Conservation (phyloP, 2,888 invertebrate species). For the Lepidocyrtinus sp. region DNA sequence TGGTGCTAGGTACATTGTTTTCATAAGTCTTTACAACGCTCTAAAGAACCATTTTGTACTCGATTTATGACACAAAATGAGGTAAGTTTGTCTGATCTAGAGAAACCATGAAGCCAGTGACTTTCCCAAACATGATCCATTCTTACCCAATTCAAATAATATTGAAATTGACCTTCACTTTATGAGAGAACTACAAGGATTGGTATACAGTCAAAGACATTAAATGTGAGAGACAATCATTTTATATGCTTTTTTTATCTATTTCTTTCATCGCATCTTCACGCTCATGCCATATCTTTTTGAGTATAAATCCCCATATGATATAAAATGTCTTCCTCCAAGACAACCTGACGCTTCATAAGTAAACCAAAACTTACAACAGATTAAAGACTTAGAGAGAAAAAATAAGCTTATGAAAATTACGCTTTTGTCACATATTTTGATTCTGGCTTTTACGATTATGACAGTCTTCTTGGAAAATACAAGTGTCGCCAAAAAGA, state of each 20-base stretch:
- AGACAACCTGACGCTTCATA: not conserved
- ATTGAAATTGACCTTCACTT: not conserved
- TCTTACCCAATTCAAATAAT: not conserved
- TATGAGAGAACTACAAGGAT: not conserved
- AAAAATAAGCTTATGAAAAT: too few relatives aligned
- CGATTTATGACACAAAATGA: not conserved
- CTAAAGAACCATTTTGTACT: not conserved
- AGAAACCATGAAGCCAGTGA: not conserved
- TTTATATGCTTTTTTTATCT: constrained; percentile 22
- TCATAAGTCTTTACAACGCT: too few relatives aligned
- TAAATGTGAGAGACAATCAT: not conserved
- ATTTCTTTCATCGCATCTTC: constrained; percentile 5
- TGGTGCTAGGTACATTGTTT: too few relatives aligned
- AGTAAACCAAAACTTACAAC: not conserved
- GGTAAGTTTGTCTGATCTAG: not conserved
- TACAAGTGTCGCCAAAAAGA: too few relatives aligned
- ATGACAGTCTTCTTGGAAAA: too few relatives aligned
- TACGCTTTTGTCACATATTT: too few relatives aligned
- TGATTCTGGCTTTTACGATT: too few relatives aligned
- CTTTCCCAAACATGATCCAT: not conserved
- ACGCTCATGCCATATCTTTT: constrained; percentile 20
- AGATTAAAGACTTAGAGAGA: not conserved
- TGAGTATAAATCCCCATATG: too few relatives aligned
- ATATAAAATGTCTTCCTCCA: not conserved
- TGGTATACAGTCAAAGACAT: not conserved